Percentiles rank a stretch among this genome's conserved stretches.
Conservation (phyloP, 2,797 vertebrate genomes). For the Crocodylus rhombifer region DNA sequence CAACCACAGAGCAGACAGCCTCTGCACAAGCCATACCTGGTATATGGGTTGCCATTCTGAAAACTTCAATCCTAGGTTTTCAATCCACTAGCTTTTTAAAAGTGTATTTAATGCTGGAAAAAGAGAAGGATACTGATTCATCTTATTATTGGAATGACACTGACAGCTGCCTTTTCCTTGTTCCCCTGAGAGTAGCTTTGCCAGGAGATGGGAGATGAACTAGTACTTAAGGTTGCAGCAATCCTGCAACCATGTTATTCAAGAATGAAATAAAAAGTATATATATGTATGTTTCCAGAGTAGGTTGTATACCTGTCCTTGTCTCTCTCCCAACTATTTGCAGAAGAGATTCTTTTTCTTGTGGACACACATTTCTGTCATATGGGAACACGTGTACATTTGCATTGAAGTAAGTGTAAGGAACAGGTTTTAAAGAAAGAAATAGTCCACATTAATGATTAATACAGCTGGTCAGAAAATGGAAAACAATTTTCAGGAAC, state of each 20-base stretch:
- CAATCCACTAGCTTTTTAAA: not conserved
- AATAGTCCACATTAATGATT: slow-evolving; percentile 22
- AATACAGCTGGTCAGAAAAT: slow-evolving; percentile 43
- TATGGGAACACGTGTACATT: not conserved
- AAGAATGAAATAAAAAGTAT: not conserved
- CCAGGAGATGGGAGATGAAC: not conserved
- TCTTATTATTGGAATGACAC: not conserved
- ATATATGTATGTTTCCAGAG: rapidly evolving
- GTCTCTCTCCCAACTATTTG: not conserved
- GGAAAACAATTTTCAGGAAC: slow-evolving; percentile 50
- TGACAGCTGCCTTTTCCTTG: not conserved
- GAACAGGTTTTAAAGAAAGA: slow-evolving; percentile 34
- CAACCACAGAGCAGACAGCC: not conserved
- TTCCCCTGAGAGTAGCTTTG: not conserved
- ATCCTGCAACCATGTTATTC: not conserved
- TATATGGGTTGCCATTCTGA: not conserved
- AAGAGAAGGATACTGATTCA: not conserved
- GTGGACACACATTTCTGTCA: not conserved
- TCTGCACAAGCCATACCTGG: not conserved
- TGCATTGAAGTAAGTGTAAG: not conserved
- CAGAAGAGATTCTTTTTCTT: not conserved
- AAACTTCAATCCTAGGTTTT: not conserved
- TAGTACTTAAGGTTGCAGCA: not conserved
- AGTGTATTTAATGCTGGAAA: not conserved
- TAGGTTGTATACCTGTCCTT: not conserved